Base-by-base conservation (phyloP, 2,888 invertebrate genomes). In the Sinelater perroti region DNA sequence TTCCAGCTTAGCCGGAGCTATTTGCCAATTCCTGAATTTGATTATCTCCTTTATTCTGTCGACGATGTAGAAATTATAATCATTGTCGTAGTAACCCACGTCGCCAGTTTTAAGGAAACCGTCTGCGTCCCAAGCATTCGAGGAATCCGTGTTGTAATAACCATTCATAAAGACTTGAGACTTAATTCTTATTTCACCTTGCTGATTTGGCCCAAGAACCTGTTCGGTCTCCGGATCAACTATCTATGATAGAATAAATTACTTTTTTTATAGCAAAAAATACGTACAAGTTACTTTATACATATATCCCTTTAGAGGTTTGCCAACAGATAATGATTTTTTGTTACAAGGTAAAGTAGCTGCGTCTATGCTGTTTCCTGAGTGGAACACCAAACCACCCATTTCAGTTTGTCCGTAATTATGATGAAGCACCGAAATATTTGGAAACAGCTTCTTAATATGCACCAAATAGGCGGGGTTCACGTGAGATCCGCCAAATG, bases 91-190 rank as follows among this genome's bases (percentile, higher is more conserved):
- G 60, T 80, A 82, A 13, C 79, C 77, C 24, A 83, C 72, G 59
- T 84, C 84, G 0, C 84, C 84, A 1, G 82, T 80, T 64, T 77
- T 80, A 24, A 82, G 72, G 80, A 81, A 84, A 1, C 81, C 77
- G 14, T 78, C 79, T n/a, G 10, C 65, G 1, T 78, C 72, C 28
- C 78, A 76, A 0, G 74, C 66, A 21, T 76, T 74, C 18, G 71
- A 71, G 1, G 80, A 80, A 1, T 78, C 79, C 53, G 74, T 62
- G 45, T 78, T 79, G 61, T 80, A 79, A 65, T 82, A 83, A 3
- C 77, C 80, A 74, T 79, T 69, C 58, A 75, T 71, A 21, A 60
- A 8, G 35, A 47, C 67, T 17, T 68, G 60, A 2, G 66, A 78
- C 72, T 80, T 82, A 1, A 83, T 6, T 76, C 82, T 80, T 7